Percentiles rank a stretch among this genome's conserved stretches.
Conservation (phyloP, 2,113 vertebrate species). For the Ranitomeya variabilis region DNA sequence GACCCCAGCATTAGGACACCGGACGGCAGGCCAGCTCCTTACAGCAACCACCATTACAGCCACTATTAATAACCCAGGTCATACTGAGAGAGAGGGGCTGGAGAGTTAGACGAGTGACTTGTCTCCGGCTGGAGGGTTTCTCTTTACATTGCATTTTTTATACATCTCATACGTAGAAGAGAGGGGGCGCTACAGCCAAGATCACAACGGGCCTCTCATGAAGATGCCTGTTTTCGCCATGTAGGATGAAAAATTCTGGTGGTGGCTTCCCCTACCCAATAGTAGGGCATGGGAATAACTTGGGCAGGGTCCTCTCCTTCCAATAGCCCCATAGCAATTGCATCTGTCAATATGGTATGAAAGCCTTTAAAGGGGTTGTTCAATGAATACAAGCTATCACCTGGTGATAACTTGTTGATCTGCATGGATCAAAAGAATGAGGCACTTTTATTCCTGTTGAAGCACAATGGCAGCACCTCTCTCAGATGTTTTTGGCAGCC, state of each 20-base stretch:
- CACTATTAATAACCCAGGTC: conserved; percentile 37
- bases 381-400: too few species aligned
- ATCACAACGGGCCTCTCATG: neutral
- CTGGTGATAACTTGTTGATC: too few species aligned
- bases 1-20: conserved; percentile 12
- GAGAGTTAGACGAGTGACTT: neutral
- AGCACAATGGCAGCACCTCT: too few species aligned
- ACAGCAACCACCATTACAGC: conserved; percentile 26
- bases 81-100: neutral
- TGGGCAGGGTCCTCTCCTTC: neutral
- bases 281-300: neutral
- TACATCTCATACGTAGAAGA: neutral
- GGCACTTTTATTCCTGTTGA: too few species aligned
- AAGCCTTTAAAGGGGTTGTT: too few species aligned
- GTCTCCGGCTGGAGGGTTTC: neutral
- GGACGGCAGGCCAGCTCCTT: conserved; percentile 1
- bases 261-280: neutral
- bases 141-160: neutral
- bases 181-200: neutral
- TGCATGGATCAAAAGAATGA: too few species aligned
- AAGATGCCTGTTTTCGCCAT: neutral
- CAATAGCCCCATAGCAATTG: neutral
- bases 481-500: too few species aligned
- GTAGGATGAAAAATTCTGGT: too few species aligned
- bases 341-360: neutral